Evolutionary conservation across 2,888 invertebrate genomes (phyloP).

Genomic region (Chalcis sispes): DNA sequence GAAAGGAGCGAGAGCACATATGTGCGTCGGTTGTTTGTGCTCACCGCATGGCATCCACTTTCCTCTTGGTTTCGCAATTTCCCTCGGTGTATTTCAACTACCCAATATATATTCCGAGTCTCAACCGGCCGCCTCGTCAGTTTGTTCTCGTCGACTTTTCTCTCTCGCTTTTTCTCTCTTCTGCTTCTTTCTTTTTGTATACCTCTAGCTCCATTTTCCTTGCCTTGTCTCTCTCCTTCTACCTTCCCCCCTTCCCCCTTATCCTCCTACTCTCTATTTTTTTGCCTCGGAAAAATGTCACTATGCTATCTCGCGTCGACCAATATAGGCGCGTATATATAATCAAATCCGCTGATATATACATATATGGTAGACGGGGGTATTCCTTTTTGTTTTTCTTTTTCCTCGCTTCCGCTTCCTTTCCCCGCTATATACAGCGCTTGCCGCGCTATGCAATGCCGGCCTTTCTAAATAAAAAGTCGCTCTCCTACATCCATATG

Average conservation of each 20-base stretch:
- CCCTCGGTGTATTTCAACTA: constrained; percentile 35
- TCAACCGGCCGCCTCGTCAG: constrained; percentile 23
- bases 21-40: too few species aligned
- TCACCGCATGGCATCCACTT: not conserved
- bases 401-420: too few species aligned
- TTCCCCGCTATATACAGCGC: not conserved
- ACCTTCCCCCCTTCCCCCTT: not conserved
- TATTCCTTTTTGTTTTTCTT: not conserved
- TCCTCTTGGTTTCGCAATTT: constrained; percentile 20
- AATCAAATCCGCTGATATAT: too few species aligned
- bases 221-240: not conserved
- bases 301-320: constrained; percentile 24
- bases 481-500: not conserved
- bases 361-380: not conserved
- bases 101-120: constrained; percentile 41
- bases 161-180: not conserved
- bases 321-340: not conserved
- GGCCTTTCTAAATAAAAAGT: constrained; percentile 37
- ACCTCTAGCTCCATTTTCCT: too few species aligned
- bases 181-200: not conserved
- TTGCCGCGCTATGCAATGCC: not conserved
- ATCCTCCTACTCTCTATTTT: not conserved
- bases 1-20: too few species aligned
- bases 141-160: constrained; percentile 22
- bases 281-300: constrained; percentile 39